These are phyloP conservation scores for Peromyscus maniculatus DNA, from an alignment of 2,113 vertebrate species.

Conservation along the genomic window DNA sequence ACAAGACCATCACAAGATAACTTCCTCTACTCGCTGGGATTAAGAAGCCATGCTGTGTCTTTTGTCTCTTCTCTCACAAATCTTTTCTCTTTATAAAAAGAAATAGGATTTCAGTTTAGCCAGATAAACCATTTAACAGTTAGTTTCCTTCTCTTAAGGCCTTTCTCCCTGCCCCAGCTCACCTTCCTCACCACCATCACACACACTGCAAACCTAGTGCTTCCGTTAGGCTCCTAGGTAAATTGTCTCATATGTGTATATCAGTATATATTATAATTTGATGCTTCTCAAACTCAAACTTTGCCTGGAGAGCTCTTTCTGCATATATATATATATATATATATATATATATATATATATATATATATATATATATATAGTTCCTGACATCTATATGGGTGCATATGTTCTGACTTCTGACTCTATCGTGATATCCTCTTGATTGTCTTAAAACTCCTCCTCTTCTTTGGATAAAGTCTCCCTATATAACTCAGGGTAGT, in stretches of 20 bases:
- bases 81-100: constrained; percentile 31
- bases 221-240: neutral
- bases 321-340: too few relatives aligned
- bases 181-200: neutral
- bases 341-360: too few relatives aligned
- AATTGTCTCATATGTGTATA: neutral
- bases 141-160: neutral
- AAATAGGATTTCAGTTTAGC: constrained; percentile 1
- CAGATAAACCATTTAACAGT: neutral
- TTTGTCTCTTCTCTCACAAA: neutral
- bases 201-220: neutral
- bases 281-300: neutral
- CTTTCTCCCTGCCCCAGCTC: neutral
- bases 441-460: neutral
- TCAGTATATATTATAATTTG: neutral
- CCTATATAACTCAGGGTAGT: neutral
- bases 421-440: neutral
- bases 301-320: constrained; percentile 13
- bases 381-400: neutral
- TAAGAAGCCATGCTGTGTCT: neutral
- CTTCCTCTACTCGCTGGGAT: neutral
- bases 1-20: neutral
- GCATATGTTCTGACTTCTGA: neutral
- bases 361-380: neutral
- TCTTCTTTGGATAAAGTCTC: neutral